Conservation (phyloP, 2,797 vertebrate genomes). For the Argentina silus region DNA sequence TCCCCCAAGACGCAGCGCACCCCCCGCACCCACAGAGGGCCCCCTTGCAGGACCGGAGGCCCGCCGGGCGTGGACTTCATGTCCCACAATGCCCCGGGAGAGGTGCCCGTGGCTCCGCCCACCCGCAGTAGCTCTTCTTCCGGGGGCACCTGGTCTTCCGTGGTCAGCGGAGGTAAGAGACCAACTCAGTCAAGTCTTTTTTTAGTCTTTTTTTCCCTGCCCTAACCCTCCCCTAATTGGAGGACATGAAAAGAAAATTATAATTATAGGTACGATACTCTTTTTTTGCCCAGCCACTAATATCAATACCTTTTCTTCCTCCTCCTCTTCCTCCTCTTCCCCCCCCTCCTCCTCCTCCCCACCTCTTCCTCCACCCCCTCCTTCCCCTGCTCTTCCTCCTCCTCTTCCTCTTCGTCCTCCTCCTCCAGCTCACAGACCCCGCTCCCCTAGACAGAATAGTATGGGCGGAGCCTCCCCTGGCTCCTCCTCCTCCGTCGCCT, state of each 20-base stretch:
- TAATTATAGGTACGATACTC: too few species aligned
- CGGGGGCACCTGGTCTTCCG: slow-evolving; percentile 97
- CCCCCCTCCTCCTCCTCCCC: too few species aligned
- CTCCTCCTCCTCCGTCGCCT: slow-evolving; percentile 84
- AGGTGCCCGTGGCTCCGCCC: slow-evolving; percentile 83
- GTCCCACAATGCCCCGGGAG: slow-evolving; percentile 88
- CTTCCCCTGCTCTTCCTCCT: too few species aligned
- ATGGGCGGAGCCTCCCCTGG: slow-evolving; percentile 81
- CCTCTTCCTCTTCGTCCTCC: too few species aligned
- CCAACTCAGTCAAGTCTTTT: too few species aligned
- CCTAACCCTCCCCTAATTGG: too few species aligned
- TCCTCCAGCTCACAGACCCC: slow-evolving; percentile 91
- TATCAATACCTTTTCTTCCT: too few species aligned
- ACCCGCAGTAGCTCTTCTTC: slow-evolving; percentile 89
- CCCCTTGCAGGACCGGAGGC: slow-evolving; percentile 87
- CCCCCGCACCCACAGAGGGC: slow-evolving; percentile 92
- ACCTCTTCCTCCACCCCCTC: too few species aligned
- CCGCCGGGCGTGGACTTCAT: slow-evolving; percentile 90
- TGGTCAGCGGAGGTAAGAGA: slow-evolving; percentile 95
- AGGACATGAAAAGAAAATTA: too few species aligned
- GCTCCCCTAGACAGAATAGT: slow-evolving; percentile 92
- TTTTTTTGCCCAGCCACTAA: too few species aligned
- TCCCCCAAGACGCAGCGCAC: slow-evolving; percentile 98
- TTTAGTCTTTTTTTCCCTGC: too few species aligned
- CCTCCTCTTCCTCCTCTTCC: neutral